Conservation (phyloP, 2,797 vertebrate genomes). For the Danionella dracula region DNA sequence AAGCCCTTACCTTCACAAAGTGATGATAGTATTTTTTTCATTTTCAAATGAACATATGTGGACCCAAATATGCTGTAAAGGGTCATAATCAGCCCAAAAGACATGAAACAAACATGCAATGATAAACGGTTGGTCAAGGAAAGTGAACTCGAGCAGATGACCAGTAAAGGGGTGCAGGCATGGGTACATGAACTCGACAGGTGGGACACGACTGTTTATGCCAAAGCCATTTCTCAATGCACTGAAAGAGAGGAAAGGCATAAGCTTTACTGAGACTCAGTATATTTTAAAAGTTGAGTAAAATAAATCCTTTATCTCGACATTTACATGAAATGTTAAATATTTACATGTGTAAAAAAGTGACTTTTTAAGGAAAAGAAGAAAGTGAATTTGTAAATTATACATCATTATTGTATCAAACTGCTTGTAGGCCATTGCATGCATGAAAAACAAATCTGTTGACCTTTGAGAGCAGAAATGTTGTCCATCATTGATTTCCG, state of each 20-base stretch:
- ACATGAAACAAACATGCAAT: constrained; percentile 2
- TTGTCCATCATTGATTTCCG: constrained; percentile 39
- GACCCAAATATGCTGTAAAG: not conserved
- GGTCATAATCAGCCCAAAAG: not conserved
- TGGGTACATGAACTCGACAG: constrained; percentile 44
- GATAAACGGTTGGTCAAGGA: constrained; percentile 41
- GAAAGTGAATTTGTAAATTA: not conserved
- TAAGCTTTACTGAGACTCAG: not conserved
- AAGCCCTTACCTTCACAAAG: not conserved
- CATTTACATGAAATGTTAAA: too few relatives aligned
- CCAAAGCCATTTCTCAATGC: constrained; percentile 62
- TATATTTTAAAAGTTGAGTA: not conserved
- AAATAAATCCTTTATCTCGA: too few relatives aligned
- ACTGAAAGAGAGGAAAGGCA: constrained; percentile 56
- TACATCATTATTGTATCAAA: not conserved
- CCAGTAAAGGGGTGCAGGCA: constrained; percentile 54
- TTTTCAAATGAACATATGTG: not conserved
- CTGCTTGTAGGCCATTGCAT: not conserved
- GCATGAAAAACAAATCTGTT: not conserved
- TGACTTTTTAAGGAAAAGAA: too few relatives aligned
- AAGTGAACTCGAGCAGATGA: constrained; percentile 53
- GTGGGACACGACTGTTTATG: constrained; percentile 54
- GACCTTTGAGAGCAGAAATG: not conserved
- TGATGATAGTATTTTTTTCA: not conserved
- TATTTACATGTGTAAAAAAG: too few relatives aligned